These are phyloP conservation scores for Phalacrocorax carbo DNA, from an alignment of 2,113 vertebrate species.

Conservation along the genomic window DNA sequence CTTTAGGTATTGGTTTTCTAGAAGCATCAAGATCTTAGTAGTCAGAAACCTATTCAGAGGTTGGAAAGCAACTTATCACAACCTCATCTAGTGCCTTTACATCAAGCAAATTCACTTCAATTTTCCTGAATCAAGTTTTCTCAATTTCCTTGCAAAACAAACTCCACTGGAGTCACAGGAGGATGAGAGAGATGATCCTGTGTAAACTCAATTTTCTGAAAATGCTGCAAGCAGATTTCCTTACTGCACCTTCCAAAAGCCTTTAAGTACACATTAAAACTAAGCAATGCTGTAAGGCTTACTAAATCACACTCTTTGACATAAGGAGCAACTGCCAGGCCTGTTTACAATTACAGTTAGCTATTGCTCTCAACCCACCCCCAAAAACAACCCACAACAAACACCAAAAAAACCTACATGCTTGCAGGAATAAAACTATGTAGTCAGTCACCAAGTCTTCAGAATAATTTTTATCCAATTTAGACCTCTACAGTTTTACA, in stretches of 20 bases:
- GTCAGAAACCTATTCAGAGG: not conserved
- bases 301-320: not conserved
- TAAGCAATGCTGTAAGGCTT: not conserved
- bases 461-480: not conserved
- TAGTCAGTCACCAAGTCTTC: not conserved
- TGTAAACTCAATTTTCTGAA: slow-evolving; percentile 29
- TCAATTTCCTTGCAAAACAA: not conserved
- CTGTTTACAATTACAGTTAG: not conserved
- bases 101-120: not conserved
- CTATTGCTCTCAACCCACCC: not conserved
- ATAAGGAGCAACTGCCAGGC: not conserved
- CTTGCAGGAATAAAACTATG: not conserved
- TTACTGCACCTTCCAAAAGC: not conserved
- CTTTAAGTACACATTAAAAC: not conserved
- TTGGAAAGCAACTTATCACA: not conserved
- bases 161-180: not conserved
- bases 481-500: not conserved
- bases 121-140: not conserved
- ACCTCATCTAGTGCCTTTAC: not conserved
- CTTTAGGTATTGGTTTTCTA: not conserved
- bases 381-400: not conserved
- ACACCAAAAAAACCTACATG: not conserved
- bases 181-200: not conserved
- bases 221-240: not conserved
- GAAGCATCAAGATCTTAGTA: not conserved